phyloP scores from a whole-genome alignment of 2,113 vertebrate genomes.

The Phylloscopus trochiloides region DNA sequence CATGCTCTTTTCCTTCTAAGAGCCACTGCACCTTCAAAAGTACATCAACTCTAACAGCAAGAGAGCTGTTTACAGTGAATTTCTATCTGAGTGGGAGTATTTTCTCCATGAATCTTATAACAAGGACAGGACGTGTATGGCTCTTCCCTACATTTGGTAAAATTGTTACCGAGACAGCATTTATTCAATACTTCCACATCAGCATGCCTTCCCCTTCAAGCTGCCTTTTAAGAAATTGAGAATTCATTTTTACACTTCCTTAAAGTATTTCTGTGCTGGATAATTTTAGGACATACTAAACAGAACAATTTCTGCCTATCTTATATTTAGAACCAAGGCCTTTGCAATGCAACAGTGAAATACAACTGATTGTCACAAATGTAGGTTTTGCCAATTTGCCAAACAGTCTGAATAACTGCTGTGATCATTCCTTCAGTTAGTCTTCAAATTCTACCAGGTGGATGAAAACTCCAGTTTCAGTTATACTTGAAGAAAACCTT shows the following conservation, averaged over 20 bases:
- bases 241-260: conserved; percentile 55
- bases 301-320: conserved; percentile 23
- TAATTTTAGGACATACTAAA: conserved; percentile 53
- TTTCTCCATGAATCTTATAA: conserved; percentile 45
- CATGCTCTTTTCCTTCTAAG: conserved; percentile 18
- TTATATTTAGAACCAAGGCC: conserved; percentile 43
- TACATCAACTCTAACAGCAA: conserved; percentile 33
- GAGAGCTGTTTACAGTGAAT: conserved; percentile 26
- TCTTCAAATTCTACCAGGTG: conserved; percentile 3
- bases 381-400: background rate
- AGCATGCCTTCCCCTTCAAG: conserved; percentile 37
- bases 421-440: background rate
- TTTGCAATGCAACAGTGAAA: conserved; percentile 38
- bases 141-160: background rate
- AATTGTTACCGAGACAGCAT: background rate
- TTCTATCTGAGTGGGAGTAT: conserved; percentile 57
- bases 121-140: conserved; percentile 6
- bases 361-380: background rate
- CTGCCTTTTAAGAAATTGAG: conserved; percentile 18
- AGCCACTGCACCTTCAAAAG: conserved; percentile 50
- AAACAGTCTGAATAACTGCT: background rate
- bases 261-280: conserved; percentile 11
- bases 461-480: background rate
- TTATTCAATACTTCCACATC: conserved; percentile 37
- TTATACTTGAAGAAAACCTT: background rate